Percentiles rank a stretch among this genome's conserved stretches.
Evolutionary conservation across 2,888 invertebrate species (phyloP).

Genomic region (Ernsta delagoae): DNA sequence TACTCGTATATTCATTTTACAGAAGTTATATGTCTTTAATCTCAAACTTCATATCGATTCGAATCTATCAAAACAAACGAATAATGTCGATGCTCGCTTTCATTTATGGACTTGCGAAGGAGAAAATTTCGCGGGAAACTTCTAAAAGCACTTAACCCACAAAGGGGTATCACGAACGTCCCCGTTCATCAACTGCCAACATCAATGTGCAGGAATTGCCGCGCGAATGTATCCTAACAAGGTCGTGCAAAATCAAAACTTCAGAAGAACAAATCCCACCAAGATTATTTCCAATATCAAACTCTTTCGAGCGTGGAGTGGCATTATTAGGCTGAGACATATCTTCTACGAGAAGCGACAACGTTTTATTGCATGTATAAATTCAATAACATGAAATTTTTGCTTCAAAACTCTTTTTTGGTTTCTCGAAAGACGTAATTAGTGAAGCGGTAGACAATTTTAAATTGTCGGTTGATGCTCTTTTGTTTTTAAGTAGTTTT

Average conservation of each 20-base stretch:
- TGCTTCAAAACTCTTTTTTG: too few species aligned
- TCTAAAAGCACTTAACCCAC: constrained; percentile 8
- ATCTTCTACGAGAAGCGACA: neutral
- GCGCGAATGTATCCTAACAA: constrained; percentile 34
- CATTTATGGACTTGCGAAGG: neutral
- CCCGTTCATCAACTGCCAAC: constrained; percentile 12
- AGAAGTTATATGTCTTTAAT: too few species aligned
- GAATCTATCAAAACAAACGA: too few species aligned
- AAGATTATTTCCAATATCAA: constrained; percentile 36
- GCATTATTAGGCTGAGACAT: constrained; percentile 5
- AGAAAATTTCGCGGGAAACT: neutral
- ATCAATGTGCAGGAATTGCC: constrained; percentile 23
- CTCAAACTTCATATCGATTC: too few species aligned
- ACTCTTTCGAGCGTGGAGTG: constrained; percentile 30
- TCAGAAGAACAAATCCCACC: constrained; percentile 34
- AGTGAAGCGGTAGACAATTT: too few species aligned
- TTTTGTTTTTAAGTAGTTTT: too few species aligned
- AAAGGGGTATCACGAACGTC: constrained; percentile 15
- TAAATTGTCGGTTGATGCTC: too few species aligned
- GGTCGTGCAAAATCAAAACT: constrained; percentile 36
- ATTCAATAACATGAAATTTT: too few species aligned
- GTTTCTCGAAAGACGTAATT: too few species aligned
- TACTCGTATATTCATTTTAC: too few species aligned
- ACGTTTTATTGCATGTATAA: too few species aligned
- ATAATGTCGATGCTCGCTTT: neutral